Evolutionary conservation across 23 tunicate genomes (phyloP).

Genomic region (Trididemnum clinides): DNA sequence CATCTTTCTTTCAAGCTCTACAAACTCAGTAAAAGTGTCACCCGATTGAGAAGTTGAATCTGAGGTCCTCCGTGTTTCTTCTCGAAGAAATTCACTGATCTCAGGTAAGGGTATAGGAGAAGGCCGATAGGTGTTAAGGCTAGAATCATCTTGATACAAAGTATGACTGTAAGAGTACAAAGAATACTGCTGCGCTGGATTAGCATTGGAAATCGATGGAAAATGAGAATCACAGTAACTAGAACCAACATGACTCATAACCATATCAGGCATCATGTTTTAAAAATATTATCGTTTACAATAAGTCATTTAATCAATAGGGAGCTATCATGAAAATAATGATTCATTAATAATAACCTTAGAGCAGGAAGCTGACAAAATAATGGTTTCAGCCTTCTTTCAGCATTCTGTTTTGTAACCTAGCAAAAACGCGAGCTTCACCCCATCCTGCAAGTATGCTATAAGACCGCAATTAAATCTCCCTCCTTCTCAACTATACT

Average conservation of each 20-base stretch:
- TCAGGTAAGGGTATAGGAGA: constrained; percentile 11
- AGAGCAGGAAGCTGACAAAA: too few species aligned
- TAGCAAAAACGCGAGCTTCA: too few species aligned
- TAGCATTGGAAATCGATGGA: neutral
- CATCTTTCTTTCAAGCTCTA: neutral
- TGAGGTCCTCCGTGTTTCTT: neutral
- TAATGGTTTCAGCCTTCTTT: too few species aligned
- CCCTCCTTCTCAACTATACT: too few species aligned
- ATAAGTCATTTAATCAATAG: too few species aligned
- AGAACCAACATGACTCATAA: neutral
- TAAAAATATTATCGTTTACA: too few species aligned
- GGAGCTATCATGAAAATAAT: too few species aligned
- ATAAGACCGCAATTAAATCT: too few species aligned
- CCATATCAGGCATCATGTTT: neutral
- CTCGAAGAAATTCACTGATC: constrained; percentile 32
- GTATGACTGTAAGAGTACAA: neutral
- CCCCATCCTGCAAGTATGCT: too few species aligned
- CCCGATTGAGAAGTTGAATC: neutral
- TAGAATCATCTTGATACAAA: neutral
- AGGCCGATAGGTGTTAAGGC: neutral
- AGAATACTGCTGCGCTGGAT: neutral
- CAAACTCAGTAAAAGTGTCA: neutral
- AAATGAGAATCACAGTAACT: neutral
- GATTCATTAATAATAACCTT: too few species aligned
- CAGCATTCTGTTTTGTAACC: too few species aligned